phyloP scores from a whole-genome alignment of 2,113 vertebrate species.

The Percopsis transmontana region DNA sequence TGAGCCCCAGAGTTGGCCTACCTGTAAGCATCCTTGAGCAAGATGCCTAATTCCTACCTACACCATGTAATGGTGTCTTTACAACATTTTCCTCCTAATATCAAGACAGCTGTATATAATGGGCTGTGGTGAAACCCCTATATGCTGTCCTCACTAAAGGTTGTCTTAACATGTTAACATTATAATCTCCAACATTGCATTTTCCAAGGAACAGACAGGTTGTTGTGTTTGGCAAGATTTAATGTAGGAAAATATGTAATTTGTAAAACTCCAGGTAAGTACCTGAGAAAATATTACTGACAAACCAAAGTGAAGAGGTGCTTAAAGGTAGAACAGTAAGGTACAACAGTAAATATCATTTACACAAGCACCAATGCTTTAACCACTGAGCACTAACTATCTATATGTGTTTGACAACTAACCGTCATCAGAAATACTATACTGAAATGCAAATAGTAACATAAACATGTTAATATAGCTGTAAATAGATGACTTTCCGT shows the following conservation, averaged over 20 bases:
- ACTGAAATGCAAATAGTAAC: too few relatives aligned
- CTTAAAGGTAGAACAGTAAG: too few relatives aligned
- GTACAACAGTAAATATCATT: constrained; percentile 3
- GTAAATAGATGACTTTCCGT: too few relatives aligned
- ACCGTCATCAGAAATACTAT: too few relatives aligned
- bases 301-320: background rate
- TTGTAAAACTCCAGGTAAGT: background rate
- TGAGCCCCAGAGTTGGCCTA: too few relatives aligned
- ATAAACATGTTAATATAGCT: too few relatives aligned
- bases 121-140: background rate
- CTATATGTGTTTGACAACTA: too few relatives aligned
- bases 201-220: constrained; percentile 1
- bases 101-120: background rate
- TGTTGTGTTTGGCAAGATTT: constrained; percentile 6
- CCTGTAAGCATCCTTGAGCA: too few relatives aligned
- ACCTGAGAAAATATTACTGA: background rate
- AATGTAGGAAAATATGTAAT: constrained; percentile 3
- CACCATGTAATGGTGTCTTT: too few relatives aligned
- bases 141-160: constrained; percentile 6
- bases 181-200: background rate
- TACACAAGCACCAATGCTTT: background rate
- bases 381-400: too few relatives aligned
- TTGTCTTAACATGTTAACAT: background rate
- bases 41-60: too few relatives aligned
- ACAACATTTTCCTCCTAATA: background rate